Evolutionary conservation across 2,113 vertebrate species (phyloP).

Genomic region (Lophotis ruficrista): DNA sequence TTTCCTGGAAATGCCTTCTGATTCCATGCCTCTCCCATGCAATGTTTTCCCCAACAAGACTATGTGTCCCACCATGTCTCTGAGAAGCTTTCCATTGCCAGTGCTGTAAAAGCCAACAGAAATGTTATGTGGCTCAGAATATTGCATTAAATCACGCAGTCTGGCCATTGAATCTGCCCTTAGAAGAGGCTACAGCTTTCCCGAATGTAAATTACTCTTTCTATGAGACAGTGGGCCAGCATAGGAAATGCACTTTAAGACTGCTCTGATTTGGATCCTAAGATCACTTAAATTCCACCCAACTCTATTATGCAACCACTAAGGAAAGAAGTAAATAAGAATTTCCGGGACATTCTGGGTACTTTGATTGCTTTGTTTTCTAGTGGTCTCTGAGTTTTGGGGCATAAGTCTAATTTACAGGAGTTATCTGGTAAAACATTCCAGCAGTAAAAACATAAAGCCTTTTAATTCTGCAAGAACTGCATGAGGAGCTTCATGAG

Average conservation of each 20-base stretch:
- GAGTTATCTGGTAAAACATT: not conserved
- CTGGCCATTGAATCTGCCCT: not conserved
- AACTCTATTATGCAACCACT: not conserved
- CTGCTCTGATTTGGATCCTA: not conserved
- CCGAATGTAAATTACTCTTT: not conserved
- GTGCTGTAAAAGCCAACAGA: not conserved
- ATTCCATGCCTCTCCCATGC: not conserved
- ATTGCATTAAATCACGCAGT: not conserved
- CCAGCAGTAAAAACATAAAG: not conserved
- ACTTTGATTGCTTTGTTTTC: not conserved
- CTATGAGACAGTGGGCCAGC: not conserved
- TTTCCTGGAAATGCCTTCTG: not conserved
- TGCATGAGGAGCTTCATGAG: not conserved
- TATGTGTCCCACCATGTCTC: not conserved
- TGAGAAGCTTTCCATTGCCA: not conserved
- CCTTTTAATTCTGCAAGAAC: not conserved
- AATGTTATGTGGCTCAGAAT: not conserved
- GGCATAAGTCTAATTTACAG: not conserved
- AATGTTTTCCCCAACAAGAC: not conserved
- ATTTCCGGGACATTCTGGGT: not conserved
- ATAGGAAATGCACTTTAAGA: not conserved
- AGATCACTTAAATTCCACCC: not conserved
- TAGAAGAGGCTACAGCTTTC: not conserved
- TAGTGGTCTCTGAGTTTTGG: not conserved
- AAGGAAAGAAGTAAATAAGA: not conserved